Conservation (phyloP, 1,140 invertebrate genomes). For the Cydia strobilella region DNA sequence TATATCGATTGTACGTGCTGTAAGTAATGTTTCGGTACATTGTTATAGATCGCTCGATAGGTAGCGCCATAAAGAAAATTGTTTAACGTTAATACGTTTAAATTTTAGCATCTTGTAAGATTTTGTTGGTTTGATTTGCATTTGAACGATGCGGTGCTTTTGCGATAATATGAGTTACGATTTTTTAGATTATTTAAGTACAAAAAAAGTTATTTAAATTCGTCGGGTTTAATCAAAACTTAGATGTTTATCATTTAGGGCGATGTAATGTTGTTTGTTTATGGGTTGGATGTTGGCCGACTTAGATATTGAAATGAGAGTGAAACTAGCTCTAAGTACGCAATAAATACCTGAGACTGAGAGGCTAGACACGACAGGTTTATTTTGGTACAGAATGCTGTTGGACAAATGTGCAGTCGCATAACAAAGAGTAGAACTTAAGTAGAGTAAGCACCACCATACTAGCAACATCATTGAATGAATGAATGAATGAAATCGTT, state of each 20-base stretch:
- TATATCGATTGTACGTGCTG: not conserved
- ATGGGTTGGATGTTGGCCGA: not conserved
- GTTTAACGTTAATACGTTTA: slow-evolving; percentile 26
- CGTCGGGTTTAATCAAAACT: slow-evolving; percentile 1
- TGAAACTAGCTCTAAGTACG: not conserved
- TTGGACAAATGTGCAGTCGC: no score
- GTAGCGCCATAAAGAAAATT: slow-evolving; percentile 28
- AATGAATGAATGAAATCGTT: no score
- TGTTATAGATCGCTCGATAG: slow-evolving; percentile 28
- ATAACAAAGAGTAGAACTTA: no score
- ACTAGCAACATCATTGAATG: no score
- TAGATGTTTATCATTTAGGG: not conserved
- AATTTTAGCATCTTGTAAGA: slow-evolving; percentile 20
- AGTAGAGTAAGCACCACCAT: not conserved
- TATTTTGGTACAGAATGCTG: not conserved
- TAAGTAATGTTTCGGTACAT: slow-evolving; percentile 17
- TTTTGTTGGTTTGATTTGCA: slow-evolving; percentile 31
- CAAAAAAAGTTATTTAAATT: not conserved
- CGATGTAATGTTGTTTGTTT: slow-evolving; percentile 1
- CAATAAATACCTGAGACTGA: not conserved
- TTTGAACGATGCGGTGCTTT: slow-evolving; percentile 16
- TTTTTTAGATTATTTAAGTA: not conserved
- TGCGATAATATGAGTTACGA: slow-evolving; percentile 6
- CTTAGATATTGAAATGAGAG: not conserved
- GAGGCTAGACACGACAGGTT: not conserved